phyloP scores from a whole-genome alignment of 2,888 invertebrate species.

The Therioaphis trifolii region DNA sequence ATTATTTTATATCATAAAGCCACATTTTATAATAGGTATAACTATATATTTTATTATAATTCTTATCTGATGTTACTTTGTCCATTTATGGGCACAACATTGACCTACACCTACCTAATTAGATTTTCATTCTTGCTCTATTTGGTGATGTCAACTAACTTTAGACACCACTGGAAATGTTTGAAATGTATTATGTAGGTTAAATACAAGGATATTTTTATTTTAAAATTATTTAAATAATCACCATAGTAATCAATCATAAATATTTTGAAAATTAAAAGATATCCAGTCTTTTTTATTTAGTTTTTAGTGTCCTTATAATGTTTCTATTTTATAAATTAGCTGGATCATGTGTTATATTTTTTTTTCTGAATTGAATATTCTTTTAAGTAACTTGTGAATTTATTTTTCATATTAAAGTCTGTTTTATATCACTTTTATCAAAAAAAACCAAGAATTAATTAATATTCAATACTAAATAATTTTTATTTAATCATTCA shows the following conservation, averaged over 20 bases:
- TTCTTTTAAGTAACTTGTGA: too few relatives aligned
- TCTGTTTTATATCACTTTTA: too few relatives aligned
- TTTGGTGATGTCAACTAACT: slow-evolving; percentile 61
- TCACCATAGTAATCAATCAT: too few relatives aligned
- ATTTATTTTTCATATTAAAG: too few relatives aligned
- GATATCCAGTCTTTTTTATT: too few relatives aligned
- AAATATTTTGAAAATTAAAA: background rate
- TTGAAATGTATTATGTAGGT: slow-evolving; percentile 49
- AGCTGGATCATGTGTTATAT: too few relatives aligned
- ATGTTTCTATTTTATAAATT: too few relatives aligned
- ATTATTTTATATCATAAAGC: slow-evolving; percentile 21
- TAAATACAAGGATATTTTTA: slow-evolving; percentile 34
- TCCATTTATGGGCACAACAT: slow-evolving; percentile 61
- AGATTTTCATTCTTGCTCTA: slow-evolving; percentile 59
- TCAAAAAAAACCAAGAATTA: too few relatives aligned
- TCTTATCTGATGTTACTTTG: slow-evolving; percentile 60
- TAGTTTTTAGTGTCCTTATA: too few relatives aligned
- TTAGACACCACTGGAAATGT: slow-evolving; percentile 46
- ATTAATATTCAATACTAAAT: too few relatives aligned
- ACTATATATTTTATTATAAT: slow-evolving; percentile 38
- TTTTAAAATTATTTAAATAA: slow-evolving; percentile 28
- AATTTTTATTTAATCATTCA: too few relatives aligned
- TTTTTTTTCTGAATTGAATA: too few relatives aligned
- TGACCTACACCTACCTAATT: slow-evolving; percentile 63
- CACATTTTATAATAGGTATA: slow-evolving; percentile 27